phyloP scores from a whole-genome alignment of 1,140 invertebrate species.

The Drosophila mauritiana region DNA sequence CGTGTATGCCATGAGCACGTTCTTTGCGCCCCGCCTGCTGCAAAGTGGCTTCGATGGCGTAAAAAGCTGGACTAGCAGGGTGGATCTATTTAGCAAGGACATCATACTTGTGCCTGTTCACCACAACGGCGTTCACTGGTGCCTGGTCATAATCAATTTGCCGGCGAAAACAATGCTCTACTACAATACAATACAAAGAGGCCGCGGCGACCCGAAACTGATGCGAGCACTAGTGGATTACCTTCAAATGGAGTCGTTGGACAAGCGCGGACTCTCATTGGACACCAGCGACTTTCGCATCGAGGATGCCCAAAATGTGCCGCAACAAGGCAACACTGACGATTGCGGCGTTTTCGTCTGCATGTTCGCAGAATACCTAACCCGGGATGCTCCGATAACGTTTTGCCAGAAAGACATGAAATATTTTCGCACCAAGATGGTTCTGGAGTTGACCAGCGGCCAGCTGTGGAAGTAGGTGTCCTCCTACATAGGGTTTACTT shows the following conservation, averaged over 20 bases:
- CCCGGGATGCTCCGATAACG: constrained; percentile 90
- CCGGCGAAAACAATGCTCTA: constrained; percentile 91
- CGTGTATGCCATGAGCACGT: constrained; percentile 93
- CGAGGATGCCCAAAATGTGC: constrained; percentile 90
- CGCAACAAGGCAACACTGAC: constrained; percentile 97
- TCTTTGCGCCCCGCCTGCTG: constrained; percentile 95
- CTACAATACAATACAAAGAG: constrained; percentile 98
- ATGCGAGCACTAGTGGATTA: constrained; percentile 90
- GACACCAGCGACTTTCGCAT: constrained; percentile 90
- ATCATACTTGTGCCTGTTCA: constrained; percentile 92
- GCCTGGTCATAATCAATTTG: constrained; percentile 94
- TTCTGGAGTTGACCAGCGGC: constrained; percentile 92
- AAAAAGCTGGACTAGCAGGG: constrained; percentile 94
- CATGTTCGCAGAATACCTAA: constrained; percentile 96
- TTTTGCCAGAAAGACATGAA: constrained; percentile 96
- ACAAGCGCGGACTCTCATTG: constrained; percentile 92
- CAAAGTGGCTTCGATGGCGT: constrained; percentile 88
- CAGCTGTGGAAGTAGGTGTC: constrained; percentile 1
- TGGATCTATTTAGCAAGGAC: constrained; percentile 81
- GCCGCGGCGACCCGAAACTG: constrained; percentile 90
- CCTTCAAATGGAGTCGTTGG: constrained; percentile 92
- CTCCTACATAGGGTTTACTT: background rate
- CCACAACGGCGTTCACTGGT: constrained; percentile 97
- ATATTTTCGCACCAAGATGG: constrained; percentile 95
- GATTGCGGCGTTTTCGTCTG: constrained; percentile 99